These are phyloP conservation scores for Sitta carolinensis DNA, from an alignment of 2,797 vertebrate genomes.

Conservation along the genomic window DNA sequence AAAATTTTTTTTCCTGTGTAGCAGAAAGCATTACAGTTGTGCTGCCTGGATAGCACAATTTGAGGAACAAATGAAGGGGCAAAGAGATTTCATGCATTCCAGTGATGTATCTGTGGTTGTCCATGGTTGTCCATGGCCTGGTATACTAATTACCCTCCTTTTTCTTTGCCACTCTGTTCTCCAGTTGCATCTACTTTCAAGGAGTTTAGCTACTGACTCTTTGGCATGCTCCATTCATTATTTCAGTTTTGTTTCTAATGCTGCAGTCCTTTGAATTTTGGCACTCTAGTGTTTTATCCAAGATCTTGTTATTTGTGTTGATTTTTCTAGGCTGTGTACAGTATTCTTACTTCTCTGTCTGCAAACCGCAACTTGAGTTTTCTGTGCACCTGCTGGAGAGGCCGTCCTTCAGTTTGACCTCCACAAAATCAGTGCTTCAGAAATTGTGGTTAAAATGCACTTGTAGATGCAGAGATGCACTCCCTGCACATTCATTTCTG, in stretches of 20 bases:
- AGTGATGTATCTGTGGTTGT: conserved; percentile 44
- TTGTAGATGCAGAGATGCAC: neutral
- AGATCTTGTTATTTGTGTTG: neutral
- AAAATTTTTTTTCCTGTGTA: neutral
- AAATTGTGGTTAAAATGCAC: neutral
- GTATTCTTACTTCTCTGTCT: neutral
- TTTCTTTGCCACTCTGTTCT: conserved; percentile 55
- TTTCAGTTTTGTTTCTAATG: conserved; percentile 32
- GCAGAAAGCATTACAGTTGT: neutral
- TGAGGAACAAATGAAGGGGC: conserved; percentile 42
- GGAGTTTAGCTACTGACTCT: conserved; percentile 43
- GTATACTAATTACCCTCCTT: conserved; percentile 55
- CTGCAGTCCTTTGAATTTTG: conserved; percentile 35
- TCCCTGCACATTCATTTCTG: neutral
- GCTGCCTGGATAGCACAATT: neutral
- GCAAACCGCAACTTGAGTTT: neutral
- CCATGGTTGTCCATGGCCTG: neutral
- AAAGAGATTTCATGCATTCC: conserved; percentile 64
- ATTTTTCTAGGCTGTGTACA: neutral
- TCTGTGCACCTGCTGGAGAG: neutral
- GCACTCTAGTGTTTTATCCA: neutral
- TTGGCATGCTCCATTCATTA: conserved; percentile 43
- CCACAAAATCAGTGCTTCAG: neutral
- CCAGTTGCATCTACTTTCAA: conserved; percentile 21
- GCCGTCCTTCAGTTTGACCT: conserved; percentile 9